Evolutionary conservation across 2,888 invertebrate species (phyloP), one percentile per base, ranked within the genome.

Genomic region (Ephialtes manifestator): DNA sequence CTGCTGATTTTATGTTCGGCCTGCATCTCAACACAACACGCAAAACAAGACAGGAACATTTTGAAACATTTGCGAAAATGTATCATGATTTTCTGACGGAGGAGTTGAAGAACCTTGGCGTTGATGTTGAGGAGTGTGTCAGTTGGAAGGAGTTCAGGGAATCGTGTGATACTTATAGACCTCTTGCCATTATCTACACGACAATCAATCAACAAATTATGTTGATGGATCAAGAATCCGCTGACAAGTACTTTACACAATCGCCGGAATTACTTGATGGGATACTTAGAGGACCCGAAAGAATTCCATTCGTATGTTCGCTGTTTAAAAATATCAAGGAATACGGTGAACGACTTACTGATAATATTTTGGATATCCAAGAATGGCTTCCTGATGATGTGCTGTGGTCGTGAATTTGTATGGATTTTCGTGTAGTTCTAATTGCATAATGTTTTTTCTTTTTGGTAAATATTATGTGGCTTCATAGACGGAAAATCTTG

Each of bases 1-100:
- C 90, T 0, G 77, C 89, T 7, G 93, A 94, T 65, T 87, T 93
- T 24, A 76, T 87, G 4, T 87, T 88, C 24, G 84, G 87, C 13
- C 68, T 94, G 2, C 89, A 90, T 76, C 35, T 93, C 70, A 92
- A 88, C 48, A 90, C 91, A 7, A 83, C 88, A 71, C 85, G 87
- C 0, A 84, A 87, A 1, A 82, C 83, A 0, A 88, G 92, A 8
- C 82, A 86, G 2, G 82, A 85, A 2, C 78, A 88, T 46, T 90
- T 88, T 81, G 88, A 92, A 4, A 77, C 83, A 0, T 80, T 92
- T 4, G 43, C 90, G 1, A 65, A 80, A 24, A 43, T 88, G 3
- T 93, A 93, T 74, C 71, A 88, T 72, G 88, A 88, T 0, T 72
- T 58, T 1, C 75, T 91, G 63, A 65, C 31, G 7, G 18, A 35